Evolutionary conservation across 2,113 vertebrate genomes (phyloP), one percentile per base, ranked within the genome.

Genomic region (Bubo bubo): DNA sequence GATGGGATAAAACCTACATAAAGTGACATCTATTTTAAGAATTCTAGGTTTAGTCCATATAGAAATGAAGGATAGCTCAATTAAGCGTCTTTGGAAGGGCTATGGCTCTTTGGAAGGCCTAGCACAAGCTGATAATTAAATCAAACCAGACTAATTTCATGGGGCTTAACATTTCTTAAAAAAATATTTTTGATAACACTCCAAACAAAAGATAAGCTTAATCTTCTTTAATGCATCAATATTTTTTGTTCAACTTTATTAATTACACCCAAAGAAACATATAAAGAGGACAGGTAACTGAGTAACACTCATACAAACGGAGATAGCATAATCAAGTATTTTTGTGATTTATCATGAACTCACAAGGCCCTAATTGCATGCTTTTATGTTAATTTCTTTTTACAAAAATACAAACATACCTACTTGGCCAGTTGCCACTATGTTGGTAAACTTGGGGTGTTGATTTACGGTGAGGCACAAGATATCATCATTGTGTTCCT

Each of bases 361-460:
- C 92, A 95, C 77, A 95, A 85, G 79, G 88, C 77, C 41, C 88
- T 84, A 89, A 62, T 47, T 87, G 87, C 93, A 95, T 97, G 95
- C 89, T 90, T 43, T 81, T 87, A 68, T 2, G 21, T 97, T 95
- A 96, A 90, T 94, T 97, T 97, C 84, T 95, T 96, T 97, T 98
- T 95, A 97, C 77, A 94, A 97, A 98, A 97, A 96, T 88, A 98
- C 98, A 99, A 99, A 99, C 99, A 99, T 99, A 99, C 99, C 99
- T 99, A 99, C 99, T 99, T 99, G 99, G 99, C 99, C 99, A 98
- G 99, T 99, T 98, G 99, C 99, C 98, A 99, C 99, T 98, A 99
- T 98, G 95, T 99, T 99, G 98, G 98, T 99, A 98, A 99, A 99
- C 97, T 99, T 99, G 94, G 99, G 99, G 93, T 99, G 99, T 96